Evolutionary conservation across 64 coral and sea anemone species (phyloP), one percentile per base, ranked within the genome.

Genomic region (Anthopleura sola): DNA sequence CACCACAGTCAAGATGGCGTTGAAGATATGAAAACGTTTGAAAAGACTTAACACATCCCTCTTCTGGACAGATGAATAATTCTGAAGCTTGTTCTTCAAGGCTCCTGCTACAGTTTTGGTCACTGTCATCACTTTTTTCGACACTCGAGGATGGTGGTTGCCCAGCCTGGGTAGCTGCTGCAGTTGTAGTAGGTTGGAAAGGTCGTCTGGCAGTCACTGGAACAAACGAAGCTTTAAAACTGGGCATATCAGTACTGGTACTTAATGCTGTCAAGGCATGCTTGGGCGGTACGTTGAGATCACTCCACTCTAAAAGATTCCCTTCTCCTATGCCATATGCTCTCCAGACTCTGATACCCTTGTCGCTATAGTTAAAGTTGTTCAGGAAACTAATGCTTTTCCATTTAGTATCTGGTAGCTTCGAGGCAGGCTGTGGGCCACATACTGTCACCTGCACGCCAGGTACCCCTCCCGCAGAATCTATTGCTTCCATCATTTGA

Each of bases 21-120:
- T 83, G 76, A 40, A 91, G 89, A 6, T 83, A 82, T 34, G 77
- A 86, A 91, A 91, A 86, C 62, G 76, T 91, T 49, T 86, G 90
- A 38, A 64, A 91, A 17, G 78, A 69, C 78, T 86, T 91, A 36
- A 91, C 60, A 37, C 90, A 86, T 51, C 78, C 90, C 31, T 85
- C 75, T 47, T 91, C 89, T 54, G 88, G 82, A 66, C 88, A 90
- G 54, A 68, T 31, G 76, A 91, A 91, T 3, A 91, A 60, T 58
- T 78, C 86, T 33, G 51, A 56, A 81, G 86, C 86, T 88, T 87
- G 57, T 60, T 53, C 31, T 29, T 29, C 53, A 48, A 19, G 48
- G 12, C 76, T 40, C 9, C 46, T 33, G 53, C 29, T 29, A 66
- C 6, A 24, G 40, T 4, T 46, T 39, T 5, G 20, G 40, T 78